Percentiles rank a stretch among this genome's conserved stretches.
phyloP scores from a whole-genome alignment of 92 coral and sea anemone genomes.

The Zoanthus gigantus region DNA sequence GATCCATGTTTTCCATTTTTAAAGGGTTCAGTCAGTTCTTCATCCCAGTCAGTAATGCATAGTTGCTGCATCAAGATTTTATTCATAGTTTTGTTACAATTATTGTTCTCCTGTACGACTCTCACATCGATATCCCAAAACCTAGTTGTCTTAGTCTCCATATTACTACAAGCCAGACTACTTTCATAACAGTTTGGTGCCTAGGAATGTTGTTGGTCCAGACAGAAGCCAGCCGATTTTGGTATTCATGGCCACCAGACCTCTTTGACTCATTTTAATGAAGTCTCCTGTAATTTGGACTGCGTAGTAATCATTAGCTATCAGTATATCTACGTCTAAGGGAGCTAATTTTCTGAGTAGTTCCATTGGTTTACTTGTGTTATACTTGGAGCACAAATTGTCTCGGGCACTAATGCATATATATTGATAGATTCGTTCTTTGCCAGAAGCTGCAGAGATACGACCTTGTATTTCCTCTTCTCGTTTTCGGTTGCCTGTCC shows the following conservation, averaged over 20 bases:
- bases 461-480: conserved; percentile 14
- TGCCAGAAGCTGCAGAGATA: conserved; percentile 4
- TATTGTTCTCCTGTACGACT: conserved; percentile 5
- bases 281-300: too few relatives aligned
- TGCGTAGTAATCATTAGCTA: background rate
- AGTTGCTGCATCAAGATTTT: too few relatives aligned
- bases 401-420: conserved; percentile 10
- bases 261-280: background rate
- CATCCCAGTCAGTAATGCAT: too few relatives aligned
- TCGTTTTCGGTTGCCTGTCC: conserved; percentile 22
- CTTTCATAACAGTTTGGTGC: conserved; percentile 17
- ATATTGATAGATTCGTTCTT: conserved; percentile 12
- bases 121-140: conserved; percentile 7
- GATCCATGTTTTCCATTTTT: too few relatives aligned
- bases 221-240: conserved; percentile 23
- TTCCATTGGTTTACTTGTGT: conserved; percentile 2
- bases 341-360: conserved; percentile 15
- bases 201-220: conserved; percentile 7
- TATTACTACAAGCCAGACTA: conserved; percentile 12
- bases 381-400: conserved; percentile 13
- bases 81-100: background rate
- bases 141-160: conserved; percentile 21
- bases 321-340: conserved; percentile 13
- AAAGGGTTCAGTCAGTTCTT: too few relatives aligned
- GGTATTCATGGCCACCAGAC: conserved; percentile 20